These are phyloP conservation scores for Zaprionus vittiger DNA, from an alignment of 1,140 invertebrate genomes.

Conservation along the genomic window DNA sequence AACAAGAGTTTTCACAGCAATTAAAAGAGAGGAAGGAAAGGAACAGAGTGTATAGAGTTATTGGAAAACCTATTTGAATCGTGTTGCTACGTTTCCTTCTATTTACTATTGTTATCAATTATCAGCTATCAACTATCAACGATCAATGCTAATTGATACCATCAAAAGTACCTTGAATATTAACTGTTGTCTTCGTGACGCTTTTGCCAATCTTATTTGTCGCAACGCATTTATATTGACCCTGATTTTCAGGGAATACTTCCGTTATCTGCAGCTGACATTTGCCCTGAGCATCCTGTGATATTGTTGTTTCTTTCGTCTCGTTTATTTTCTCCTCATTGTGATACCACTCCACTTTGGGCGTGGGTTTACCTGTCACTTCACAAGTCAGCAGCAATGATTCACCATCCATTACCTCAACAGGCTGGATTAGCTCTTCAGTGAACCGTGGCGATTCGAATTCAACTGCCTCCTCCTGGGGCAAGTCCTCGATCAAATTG, in stretches of 20 bases:
- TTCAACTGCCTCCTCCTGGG: constrained; percentile 87
- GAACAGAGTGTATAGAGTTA: constrained; percentile 52
- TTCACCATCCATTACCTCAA: constrained; percentile 96
- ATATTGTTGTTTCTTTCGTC: constrained; percentile 91
- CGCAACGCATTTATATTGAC: constrained; percentile 93
- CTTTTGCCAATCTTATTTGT: constrained; percentile 94
- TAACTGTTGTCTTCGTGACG: constrained; percentile 90
- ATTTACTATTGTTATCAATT: constrained; percentile 31
- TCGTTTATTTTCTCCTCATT: constrained; percentile 89
- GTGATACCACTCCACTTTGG: constrained; percentile 93
- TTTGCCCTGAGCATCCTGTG: constrained; percentile 90
- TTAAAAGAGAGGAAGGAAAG: constrained; percentile 19
- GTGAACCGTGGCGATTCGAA: constrained; percentile 91
- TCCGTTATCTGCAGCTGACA: constrained; percentile 94
- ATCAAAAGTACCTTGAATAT: constrained; percentile 91
- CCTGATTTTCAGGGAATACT: constrained; percentile 97
- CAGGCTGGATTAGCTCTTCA: constrained; percentile 87
- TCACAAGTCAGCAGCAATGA: constrained; percentile 91
- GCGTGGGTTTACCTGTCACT: constrained; percentile 92
- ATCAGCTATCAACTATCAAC: constrained; percentile 49
- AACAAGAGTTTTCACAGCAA: constrained; percentile 34
- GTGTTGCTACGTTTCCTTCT: constrained; percentile 42
- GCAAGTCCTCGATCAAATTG: constrained; percentile 87
- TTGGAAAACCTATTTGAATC: constrained; percentile 56
- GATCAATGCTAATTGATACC: constrained; percentile 52